Base-by-base conservation (phyloP, 2,888 invertebrate species). In the Chaitophorus viminalis region DNA sequence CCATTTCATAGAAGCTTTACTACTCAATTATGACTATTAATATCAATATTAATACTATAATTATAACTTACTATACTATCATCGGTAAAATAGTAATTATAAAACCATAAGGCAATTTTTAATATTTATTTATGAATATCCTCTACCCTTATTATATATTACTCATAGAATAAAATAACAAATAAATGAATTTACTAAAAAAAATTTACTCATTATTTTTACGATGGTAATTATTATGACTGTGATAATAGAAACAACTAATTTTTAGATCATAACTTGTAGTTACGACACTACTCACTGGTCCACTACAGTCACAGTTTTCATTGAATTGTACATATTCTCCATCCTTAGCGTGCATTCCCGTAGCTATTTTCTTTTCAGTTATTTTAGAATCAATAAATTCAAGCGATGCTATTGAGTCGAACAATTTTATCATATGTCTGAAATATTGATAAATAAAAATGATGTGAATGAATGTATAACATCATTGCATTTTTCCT, bases 341-440 rank as follows among this genome's bases (percentile, higher is more conserved):
- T 0, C 98, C 98, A 92, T 99, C 98, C 91, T 98, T 98, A 75
- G 98, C 97, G 91, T 94, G 94, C 98, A 98, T 98, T 39, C 96
- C 97, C 81, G 94, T 92, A 9, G 96, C 95, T 36, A 93, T 92
- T 89, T 93, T 93, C 14, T 90, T 90, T 81, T 90, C 90, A 29
- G 93, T 93, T 79, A 93, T 93, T 81, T 93, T 93, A 88, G 93
- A 93, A 89, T 93, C 93, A 89, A 93, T 93, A 90, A 99, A 98
- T 91, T 95, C 95, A 70, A 99, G 92, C 90, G 94, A 94, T 1
- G 98, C 97, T 92, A 99, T 96, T 0, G 98, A 98, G 92, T 99
- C 98, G 91, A 99, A 99, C 75, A 99, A 92, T 92, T 99, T 99
- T 0, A 97, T 98, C 90, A 99, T 93, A 92, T 99, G 99, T 91